Conservation (phyloP, 2,888 invertebrate genomes). For the Oscheius myriophilus region DNA sequence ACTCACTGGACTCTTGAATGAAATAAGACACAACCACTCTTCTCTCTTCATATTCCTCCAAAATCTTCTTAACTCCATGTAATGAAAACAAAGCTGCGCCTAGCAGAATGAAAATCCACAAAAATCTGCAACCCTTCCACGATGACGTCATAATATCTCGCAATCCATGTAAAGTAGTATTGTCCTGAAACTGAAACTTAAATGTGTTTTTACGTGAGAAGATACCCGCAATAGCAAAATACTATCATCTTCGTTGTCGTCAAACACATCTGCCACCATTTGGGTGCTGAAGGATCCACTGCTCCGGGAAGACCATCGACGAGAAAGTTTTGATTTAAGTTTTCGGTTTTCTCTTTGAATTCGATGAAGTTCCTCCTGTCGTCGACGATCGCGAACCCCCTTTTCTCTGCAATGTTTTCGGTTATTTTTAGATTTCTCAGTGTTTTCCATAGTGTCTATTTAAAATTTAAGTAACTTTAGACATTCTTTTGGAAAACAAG, state of each 20-base stretch:
- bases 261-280: conserved; percentile 29
- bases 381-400: not conserved
- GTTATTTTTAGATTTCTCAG: not conserved
- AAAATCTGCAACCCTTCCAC: conserved; percentile 30
- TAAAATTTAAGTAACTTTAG: not conserved
- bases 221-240: conserved; percentile 33
- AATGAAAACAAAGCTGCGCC: conserved; percentile 43
- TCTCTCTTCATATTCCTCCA: conserved; percentile 44
- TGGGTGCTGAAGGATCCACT: conserved; percentile 28
- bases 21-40: conserved; percentile 63
- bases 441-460: not conserved
- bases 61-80: conserved; percentile 51
- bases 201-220: not conserved
- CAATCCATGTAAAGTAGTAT: conserved; percentile 59
- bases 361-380: conserved; percentile 14
- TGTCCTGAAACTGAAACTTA: conserved; percentile 39
- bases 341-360: conserved; percentile 43
- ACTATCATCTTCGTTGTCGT: conserved; percentile 43
- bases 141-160: conserved; percentile 50
- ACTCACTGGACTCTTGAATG: conserved; percentile 51
- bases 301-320: conserved; percentile 50
- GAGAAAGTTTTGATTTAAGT: conserved; percentile 40
- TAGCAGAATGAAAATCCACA: conserved; percentile 53
- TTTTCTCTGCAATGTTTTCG: conserved; percentile 2
- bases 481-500: too few species aligned